A percentile compares a stretch with the other conserved stretches of the same genome.
Conservation (phyloP, 2,113 vertebrate species). For the Petrocephalus microphthalmus region DNA sequence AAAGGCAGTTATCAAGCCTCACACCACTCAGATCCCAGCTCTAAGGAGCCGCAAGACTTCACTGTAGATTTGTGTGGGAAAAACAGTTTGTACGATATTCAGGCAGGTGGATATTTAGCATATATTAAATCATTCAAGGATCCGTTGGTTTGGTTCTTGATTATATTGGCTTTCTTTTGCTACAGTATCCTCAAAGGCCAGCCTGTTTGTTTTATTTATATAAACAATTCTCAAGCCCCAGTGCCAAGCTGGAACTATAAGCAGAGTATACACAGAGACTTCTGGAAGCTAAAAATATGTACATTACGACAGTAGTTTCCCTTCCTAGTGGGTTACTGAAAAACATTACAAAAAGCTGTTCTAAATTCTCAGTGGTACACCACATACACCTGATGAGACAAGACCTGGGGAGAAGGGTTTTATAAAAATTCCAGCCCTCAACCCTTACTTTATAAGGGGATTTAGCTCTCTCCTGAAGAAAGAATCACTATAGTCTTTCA, state of each 20-base stretch:
- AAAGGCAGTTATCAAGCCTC: background rate
- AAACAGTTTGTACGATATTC: background rate
- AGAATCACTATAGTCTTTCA: background rate
- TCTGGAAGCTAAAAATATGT: background rate
- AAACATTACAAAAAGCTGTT: background rate
- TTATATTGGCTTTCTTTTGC: background rate
- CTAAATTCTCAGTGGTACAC: background rate
- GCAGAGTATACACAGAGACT: background rate
- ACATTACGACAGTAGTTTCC: background rate
- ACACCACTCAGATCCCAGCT: background rate
- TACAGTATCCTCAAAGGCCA: background rate
- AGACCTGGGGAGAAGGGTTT: background rate
- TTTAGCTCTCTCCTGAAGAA: background rate
- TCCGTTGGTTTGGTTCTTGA: background rate
- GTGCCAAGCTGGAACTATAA: too few species aligned
- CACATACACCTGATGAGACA: background rate
- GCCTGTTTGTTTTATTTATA: background rate
- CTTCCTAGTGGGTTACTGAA: background rate
- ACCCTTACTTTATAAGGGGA: background rate
- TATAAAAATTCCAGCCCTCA: background rate
- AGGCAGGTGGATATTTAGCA: background rate
- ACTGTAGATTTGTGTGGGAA: background rate
- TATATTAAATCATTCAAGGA: background rate
- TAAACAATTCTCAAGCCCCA: too few species aligned
- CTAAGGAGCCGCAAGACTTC: background rate